Evolutionary conservation across 2,888 invertebrate species (phyloP).

Genomic region (Sminthurides aquaticus): DNA sequence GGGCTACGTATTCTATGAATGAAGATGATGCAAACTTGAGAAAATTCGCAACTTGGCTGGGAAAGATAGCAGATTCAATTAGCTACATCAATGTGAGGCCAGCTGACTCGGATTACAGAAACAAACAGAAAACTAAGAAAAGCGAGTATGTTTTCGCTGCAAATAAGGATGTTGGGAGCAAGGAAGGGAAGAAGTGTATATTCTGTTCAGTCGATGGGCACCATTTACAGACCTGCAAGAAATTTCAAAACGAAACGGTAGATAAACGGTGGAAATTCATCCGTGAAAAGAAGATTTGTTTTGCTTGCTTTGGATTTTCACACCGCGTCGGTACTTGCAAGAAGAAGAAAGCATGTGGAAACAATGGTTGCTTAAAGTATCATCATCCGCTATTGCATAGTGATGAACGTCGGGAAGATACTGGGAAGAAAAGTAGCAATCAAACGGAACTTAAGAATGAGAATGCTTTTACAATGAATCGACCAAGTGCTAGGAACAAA

Average conservation of each 20-base stretch:
- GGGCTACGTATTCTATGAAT: background rate
- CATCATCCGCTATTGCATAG: constrained; percentile 24
- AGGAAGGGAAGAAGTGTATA: background rate
- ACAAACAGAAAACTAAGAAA: background rate
- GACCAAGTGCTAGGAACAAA: background rate
- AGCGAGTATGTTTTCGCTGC: background rate
- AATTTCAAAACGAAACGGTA: background rate
- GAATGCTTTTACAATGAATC: background rate
- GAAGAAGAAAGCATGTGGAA: constrained; percentile 11
- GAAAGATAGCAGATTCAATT: background rate
- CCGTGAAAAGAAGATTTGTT: constrained; percentile 14
- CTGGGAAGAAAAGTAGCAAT: too few species aligned
- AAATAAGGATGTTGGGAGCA: too few species aligned
- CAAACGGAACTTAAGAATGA: background rate
- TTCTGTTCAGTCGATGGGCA: background rate
- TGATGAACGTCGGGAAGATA: too few species aligned
- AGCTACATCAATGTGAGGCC: background rate
- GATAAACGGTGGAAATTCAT: background rate
- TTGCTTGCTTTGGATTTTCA: constrained; percentile 6
- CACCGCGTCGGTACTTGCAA: background rate
- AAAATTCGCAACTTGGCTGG: background rate
- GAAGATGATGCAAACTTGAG: background rate
- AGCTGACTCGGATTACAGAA: background rate
- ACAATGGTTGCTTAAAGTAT: constrained; percentile 5
- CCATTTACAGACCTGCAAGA: background rate